A percentile compares a stretch with the other conserved stretches of the same genome.
Conservation (phyloP, 2,888 invertebrate species). For the Drosophila meridionalis region DNA sequence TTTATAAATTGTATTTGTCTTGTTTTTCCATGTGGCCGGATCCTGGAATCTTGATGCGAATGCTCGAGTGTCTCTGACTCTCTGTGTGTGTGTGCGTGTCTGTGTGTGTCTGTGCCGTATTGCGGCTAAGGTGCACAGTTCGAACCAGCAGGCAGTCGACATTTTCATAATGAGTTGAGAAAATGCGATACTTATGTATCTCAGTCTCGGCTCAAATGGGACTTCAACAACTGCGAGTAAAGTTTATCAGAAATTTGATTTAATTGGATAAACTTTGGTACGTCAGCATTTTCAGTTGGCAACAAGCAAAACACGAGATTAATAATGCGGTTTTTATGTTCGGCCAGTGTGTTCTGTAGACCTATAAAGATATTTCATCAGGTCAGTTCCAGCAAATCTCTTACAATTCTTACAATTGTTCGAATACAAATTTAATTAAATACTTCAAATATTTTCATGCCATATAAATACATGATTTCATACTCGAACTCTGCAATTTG, state of each 20-base stretch:
- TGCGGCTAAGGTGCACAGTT: slow-evolving; percentile 33
- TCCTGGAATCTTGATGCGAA: slow-evolving; percentile 35
- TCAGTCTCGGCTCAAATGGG: slow-evolving; percentile 3
- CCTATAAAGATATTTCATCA: background rate
- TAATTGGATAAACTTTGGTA: slow-evolving; percentile 23
- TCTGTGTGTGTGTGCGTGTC: slow-evolving; percentile 8
- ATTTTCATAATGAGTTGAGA: slow-evolving; percentile 54
- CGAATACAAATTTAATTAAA: too few species aligned
- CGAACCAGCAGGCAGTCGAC: slow-evolving; percentile 21
- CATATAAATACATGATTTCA: too few species aligned
- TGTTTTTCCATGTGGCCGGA: slow-evolving; percentile 57
- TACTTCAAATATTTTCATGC: too few species aligned
- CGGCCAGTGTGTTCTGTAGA: background rate
- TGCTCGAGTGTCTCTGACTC: slow-evolving; percentile 9
- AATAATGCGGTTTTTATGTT: background rate
- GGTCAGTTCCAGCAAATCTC: too few species aligned
- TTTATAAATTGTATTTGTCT: slow-evolving; percentile 78
- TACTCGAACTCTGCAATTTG: too few species aligned
- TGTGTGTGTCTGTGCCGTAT: slow-evolving; percentile 15
- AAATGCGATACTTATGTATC: slow-evolving; percentile 15
- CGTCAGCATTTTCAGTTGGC: slow-evolving; percentile 1
- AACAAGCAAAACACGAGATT: background rate
- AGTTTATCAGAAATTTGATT: slow-evolving; percentile 30
- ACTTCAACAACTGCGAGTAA: slow-evolving; percentile 15
- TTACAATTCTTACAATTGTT: background rate